Base-by-base conservation (phyloP, 1,140 invertebrate genomes). In the Caligus rogercresseyi region DNA sequence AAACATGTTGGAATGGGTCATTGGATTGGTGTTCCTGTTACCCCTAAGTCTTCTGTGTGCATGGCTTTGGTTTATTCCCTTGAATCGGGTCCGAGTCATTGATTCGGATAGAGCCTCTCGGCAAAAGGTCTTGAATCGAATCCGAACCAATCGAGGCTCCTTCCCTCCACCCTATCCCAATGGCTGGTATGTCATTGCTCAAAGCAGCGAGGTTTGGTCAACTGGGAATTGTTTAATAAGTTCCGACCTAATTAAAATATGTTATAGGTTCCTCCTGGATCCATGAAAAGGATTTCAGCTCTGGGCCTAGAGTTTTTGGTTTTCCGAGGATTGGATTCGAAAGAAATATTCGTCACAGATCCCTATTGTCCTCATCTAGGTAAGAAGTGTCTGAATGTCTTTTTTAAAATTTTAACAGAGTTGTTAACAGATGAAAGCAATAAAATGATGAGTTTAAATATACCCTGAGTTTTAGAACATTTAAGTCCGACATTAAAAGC, bases 91-190 rank as follows among this genome's bases (percentile, higher is more conserved):
- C 14, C 57, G 57, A 26, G 1, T n/a, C 18, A 18, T 26, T 20
- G 57, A 60, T 15, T 18, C 25, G 15, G 54, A 56, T n/a, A 16
- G 18, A 3, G 57, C n/a, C 15, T 24, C 21, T 11, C 18, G 26
- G 16, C 21, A 60, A 43, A 60, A 60, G 24, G 14, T 43, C 4
- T 24, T 60, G 15, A 60, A 60, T 18, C 18, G 57, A 26, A 25
- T 77, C 0, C 73, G 76, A 63, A 70, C 70, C 14, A 67, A 74
- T 11, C 67, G 82, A 2, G 82, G 78, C 0, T 78, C 82, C 56
- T 68, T 87, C 7, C 86, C 85, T 0, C 87, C 88, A 0, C 83
- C 87, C 0, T 92, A 81, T 73, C 89, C 89, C 0, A 92, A 94
- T 68, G 89, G 89, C 13, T 93, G 89, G 89, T 90, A 86, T 70